These are phyloP conservation scores for Reticulitermes speratus DNA, from an alignment of 1,140 invertebrate species.

Conservation along the genomic window DNA sequence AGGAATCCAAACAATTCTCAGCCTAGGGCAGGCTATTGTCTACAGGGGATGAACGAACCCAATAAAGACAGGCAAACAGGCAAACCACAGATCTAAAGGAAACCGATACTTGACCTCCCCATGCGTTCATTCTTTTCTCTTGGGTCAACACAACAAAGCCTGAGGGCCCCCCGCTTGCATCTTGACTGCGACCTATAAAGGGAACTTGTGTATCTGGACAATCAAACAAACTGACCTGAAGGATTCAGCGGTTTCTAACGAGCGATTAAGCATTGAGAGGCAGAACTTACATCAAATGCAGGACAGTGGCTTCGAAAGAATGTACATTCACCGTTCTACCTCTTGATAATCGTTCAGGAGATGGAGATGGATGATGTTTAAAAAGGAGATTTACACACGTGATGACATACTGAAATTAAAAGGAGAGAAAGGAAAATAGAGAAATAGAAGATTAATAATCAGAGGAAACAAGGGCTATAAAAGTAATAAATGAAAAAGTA, in stretches of 20 bases:
- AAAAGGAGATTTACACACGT: too few species aligned
- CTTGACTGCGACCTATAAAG: too few species aligned
- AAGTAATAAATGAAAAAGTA: too few species aligned
- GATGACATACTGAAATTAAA: too few species aligned
- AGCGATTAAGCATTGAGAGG: not conserved
- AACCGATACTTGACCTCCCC: not conserved
- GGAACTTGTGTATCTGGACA: not conserved
- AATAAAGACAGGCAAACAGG: not conserved
- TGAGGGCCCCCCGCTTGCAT: too few species aligned
- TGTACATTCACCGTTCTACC: too few species aligned
- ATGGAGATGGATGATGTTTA: too few species aligned
- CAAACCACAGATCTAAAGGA: slow-evolving; percentile 5
- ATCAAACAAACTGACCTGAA: not conserved
- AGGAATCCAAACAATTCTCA: not conserved
- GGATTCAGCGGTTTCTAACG: not conserved
- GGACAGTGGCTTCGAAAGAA: not conserved
- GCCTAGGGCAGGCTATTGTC: not conserved
- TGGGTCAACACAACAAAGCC: not conserved
- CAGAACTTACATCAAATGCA: not conserved
- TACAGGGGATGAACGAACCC: not conserved
- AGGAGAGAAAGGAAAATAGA: too few species aligned
- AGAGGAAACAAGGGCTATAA: too few species aligned
- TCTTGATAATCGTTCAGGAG: too few species aligned
- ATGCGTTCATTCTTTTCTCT: not conserved
- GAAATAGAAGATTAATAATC: too few species aligned